phyloP scores from a whole-genome alignment of 2,888 invertebrate genomes.

The Phorcus lineatus region DNA sequence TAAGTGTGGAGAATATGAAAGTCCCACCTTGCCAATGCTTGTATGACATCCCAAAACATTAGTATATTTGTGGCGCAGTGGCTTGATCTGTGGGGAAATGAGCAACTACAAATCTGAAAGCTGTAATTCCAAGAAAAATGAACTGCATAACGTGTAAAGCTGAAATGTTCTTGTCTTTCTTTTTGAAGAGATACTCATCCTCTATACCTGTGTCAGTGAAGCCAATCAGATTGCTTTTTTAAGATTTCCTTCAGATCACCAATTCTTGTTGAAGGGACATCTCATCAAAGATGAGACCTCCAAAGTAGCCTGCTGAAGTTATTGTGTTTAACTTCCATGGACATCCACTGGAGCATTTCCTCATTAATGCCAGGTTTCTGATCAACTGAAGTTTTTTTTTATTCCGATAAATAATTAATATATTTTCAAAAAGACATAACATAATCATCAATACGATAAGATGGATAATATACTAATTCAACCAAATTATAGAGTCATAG shows the following conservation, averaged over 20 bases:
- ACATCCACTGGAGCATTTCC: conserved; percentile 19
- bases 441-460: no score
- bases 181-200: neutral
- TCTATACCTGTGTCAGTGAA: neutral
- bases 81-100: neutral
- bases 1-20: neutral
- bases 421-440: no score
- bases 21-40: neutral
- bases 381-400: no score
- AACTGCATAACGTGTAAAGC: neutral
- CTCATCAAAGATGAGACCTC: neutral
- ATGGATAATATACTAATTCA: no score
- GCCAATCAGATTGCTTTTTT: neutral
- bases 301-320: neutral
- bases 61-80: neutral
- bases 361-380: neutral
- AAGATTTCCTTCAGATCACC: neutral
- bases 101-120: neutral
- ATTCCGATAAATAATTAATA: no score
- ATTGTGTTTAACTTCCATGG: neutral
- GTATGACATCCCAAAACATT: conserved; percentile 22
- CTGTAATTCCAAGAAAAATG: neutral
- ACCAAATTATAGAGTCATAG: no score
- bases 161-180: neutral
- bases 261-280: neutral